Evolutionary conservation across 2,797 vertebrate species (phyloP).

Genomic region (Ctenopoma multispine): DNA sequence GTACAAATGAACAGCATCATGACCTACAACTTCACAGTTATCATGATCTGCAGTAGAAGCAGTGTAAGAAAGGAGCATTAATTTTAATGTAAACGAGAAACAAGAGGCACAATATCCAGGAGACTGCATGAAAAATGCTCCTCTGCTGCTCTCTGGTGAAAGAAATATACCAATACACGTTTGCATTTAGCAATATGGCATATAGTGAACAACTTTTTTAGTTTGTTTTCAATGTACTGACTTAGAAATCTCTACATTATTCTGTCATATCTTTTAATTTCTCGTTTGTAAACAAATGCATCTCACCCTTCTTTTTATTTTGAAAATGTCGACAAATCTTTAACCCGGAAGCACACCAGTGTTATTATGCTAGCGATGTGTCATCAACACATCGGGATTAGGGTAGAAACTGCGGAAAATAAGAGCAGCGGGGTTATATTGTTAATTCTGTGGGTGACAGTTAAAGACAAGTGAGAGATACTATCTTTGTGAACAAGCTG

Average conservation of each 20-base stretch:
- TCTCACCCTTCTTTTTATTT: constrained; percentile 49
- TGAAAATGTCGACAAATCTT: constrained; percentile 6
- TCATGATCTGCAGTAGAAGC: too few relatives aligned
- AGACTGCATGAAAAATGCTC: background rate
- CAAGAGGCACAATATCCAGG: background rate
- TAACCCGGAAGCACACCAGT: constrained; percentile 66
- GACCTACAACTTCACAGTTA: too few relatives aligned
- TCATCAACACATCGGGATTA: constrained; percentile 48
- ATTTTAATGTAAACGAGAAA: background rate
- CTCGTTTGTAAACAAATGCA: background rate
- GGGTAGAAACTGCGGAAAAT: constrained; percentile 45
- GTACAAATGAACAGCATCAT: too few relatives aligned
- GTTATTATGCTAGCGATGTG: constrained; percentile 72
- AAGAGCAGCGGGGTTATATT: background rate
- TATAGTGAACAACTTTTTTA: background rate
- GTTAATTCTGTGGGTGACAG: fast-evolving
- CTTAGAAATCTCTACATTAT: background rate
- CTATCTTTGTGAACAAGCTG: constrained; percentile 2
- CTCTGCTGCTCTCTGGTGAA: constrained; percentile 38
- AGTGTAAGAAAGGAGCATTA: too few relatives aligned
- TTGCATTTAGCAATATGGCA: background rate
- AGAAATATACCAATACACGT: background rate
- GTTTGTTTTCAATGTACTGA: background rate
- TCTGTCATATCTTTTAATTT: fast-evolving
- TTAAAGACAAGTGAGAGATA: background rate